phyloP scores from a whole-genome alignment of 1,140 invertebrate species.

The Laupala kohalensis region DNA sequence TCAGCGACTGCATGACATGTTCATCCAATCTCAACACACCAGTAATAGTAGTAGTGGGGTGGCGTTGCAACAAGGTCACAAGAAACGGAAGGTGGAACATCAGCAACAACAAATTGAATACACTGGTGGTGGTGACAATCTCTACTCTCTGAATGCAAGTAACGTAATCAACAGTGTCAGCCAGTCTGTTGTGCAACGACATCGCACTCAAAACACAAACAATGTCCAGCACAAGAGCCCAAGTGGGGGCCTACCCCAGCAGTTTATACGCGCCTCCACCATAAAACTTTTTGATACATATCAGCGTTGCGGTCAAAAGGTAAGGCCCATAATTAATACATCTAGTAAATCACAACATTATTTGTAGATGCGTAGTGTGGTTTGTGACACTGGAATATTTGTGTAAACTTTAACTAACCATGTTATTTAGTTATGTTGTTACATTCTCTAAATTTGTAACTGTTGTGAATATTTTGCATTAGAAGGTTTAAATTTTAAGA shows the following conservation, averaged over 20 bases:
- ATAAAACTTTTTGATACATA: conserved; percentile 60
- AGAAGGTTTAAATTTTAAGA: no score
- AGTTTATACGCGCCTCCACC: conserved; percentile 51
- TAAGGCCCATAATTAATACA: no score
- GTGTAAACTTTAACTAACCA: no score
- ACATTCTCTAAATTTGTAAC: no score
- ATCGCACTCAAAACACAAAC: conserved; percentile 15
- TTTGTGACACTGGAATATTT: no score
- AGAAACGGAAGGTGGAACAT: conserved; percentile 43
- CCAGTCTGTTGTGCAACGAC: conserved; percentile 13
- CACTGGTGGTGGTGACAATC: conserved; percentile 15
- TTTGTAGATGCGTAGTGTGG: no score
- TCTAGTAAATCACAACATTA: no score
- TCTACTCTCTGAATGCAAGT: conserved; percentile 14
- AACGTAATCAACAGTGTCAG: conserved; percentile 12
- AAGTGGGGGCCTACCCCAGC: conserved; percentile 31
- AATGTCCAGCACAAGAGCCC: conserved; percentile 20
- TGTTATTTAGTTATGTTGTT: no score
- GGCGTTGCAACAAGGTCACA: conserved; percentile 27
- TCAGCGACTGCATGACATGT: conserved; percentile 57
- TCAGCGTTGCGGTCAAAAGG: conserved; percentile 54
- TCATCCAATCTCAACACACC: conserved; percentile 50
- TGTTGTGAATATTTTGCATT: no score
- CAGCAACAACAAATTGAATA: conserved; percentile 19
- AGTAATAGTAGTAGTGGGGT: conserved; percentile 31